Evolutionary conservation across 2,888 invertebrate genomes (phyloP).

Genomic region (Cetonia aurata): DNA sequence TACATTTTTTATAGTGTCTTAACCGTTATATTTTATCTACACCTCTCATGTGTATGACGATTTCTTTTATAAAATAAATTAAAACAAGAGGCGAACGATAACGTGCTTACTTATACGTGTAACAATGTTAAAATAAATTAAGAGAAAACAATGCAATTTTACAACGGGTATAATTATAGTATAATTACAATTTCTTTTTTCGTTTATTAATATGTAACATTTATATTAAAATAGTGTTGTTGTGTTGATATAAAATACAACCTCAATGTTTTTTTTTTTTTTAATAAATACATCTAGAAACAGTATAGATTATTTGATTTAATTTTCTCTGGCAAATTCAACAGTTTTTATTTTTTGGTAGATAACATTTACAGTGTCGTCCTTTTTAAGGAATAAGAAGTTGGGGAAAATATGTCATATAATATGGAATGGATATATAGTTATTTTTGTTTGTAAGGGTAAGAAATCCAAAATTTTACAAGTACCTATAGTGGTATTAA

Average conservation of each 20-base stretch:
- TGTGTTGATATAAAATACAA: slow-evolving; percentile 31
- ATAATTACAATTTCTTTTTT: not conserved
- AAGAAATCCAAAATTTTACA: too few relatives aligned
- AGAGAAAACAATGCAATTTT: slow-evolving; percentile 32
- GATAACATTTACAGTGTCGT: too few relatives aligned
- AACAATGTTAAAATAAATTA: slow-evolving; percentile 39
- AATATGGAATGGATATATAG: too few relatives aligned
- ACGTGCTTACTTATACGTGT: not conserved
- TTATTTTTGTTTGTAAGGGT: too few relatives aligned
- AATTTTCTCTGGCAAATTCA: too few relatives aligned
- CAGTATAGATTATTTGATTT: too few relatives aligned
- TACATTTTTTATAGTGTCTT: not conserved
- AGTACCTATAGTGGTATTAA: too few relatives aligned
- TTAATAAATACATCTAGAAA: slow-evolving; percentile 30
- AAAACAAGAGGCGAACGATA: slow-evolving; percentile 3
- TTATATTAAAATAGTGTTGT: slow-evolving; percentile 40
- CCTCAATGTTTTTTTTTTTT: slow-evolving; percentile 17
- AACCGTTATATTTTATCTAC: slow-evolving; percentile 1
- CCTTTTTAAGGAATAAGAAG: too few relatives aligned
- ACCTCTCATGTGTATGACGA: not conserved
- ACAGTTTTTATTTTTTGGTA: too few relatives aligned
- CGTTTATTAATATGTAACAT: not conserved
- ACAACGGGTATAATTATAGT: slow-evolving; percentile 39
- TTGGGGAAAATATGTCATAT: too few relatives aligned
- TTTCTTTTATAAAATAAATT: slow-evolving; percentile 10